These are phyloP conservation scores for Xiphophorus maculatus DNA, from an alignment of 2,113 vertebrate genomes.

Conservation along the genomic window DNA sequence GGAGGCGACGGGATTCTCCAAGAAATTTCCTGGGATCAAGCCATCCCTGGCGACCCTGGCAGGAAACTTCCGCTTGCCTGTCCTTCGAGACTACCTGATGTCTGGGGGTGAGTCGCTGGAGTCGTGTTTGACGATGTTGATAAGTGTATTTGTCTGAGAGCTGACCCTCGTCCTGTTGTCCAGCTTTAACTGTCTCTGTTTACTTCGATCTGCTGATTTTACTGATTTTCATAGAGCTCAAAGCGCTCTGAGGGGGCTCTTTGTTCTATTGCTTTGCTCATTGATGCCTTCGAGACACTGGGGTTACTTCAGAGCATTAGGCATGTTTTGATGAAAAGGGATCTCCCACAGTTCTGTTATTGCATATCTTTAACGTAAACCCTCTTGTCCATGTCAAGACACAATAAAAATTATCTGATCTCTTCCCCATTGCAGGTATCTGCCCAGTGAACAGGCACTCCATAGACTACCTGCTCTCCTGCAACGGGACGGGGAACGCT, in stretches of 20 bases:
- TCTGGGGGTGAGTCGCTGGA: constrained; percentile 86
- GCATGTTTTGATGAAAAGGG: background rate
- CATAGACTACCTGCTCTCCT: constrained; percentile 93
- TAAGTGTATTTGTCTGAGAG: constrained; percentile 15
- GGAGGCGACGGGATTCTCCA: constrained; percentile 92
- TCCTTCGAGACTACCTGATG: constrained; percentile 96
- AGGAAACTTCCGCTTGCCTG: constrained; percentile 93
- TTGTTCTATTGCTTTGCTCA: constrained; percentile 22
- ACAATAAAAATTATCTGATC: background rate
- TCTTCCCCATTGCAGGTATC: constrained; percentile 81
- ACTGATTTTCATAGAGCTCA: constrained; percentile 31
- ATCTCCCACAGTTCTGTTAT: background rate
- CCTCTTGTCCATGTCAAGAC: background rate
- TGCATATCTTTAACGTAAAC: background rate
- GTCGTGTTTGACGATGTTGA: constrained; percentile 21
- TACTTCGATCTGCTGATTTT: constrained; percentile 51
- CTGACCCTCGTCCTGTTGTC: constrained; percentile 69
- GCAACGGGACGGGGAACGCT: constrained; percentile 90
- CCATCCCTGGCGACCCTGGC: constrained; percentile 92
- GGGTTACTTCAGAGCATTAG: too few species aligned
- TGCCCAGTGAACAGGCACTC: constrained; percentile 94
- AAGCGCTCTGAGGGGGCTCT: constrained; percentile 16
- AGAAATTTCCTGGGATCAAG: constrained; percentile 94
- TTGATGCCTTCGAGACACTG: background rate
- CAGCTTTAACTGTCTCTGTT: constrained; percentile 39